Percentiles rank a stretch among this genome's conserved stretches.
These are phyloP conservation scores for Mastacembelus armatus DNA, from an alignment of 2,797 vertebrate genomes.

Conservation along the genomic window DNA sequence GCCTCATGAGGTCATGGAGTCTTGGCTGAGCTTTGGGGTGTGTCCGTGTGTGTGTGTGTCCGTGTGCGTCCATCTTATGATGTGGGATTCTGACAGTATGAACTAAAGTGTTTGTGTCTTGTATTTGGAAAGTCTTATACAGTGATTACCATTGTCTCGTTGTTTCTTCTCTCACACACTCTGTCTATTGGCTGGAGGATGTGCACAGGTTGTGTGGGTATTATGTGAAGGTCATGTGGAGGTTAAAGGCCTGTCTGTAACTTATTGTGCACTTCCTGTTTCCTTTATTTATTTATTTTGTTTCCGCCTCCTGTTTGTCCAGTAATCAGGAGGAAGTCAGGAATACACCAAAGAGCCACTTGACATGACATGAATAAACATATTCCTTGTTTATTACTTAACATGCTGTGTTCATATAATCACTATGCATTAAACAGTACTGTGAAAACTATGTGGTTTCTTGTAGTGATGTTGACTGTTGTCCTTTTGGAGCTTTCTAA, in stretches of 20 bases:
- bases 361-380: background rate
- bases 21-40: slow-evolving; percentile 14
- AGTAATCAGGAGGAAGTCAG: slow-evolving; percentile 22
- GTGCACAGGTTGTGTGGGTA: slow-evolving; percentile 18
- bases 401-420: too few relatives aligned
- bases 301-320: slow-evolving; percentile 58
- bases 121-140: slow-evolving; percentile 2
- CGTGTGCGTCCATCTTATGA: slow-evolving; percentile 16
- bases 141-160: background rate
- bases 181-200: slow-evolving; percentile 4
- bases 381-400: too few relatives aligned
- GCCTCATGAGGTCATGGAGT: slow-evolving; percentile 45
- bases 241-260: slow-evolving; percentile 24
- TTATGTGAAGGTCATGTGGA: slow-evolving; percentile 17
- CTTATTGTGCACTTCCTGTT: slow-evolving; percentile 51
- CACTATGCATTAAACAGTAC: too few relatives aligned
- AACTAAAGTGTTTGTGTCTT: slow-evolving; percentile 18
- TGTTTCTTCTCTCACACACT: background rate
- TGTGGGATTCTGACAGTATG: slow-evolving; percentile 20
- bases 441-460: too few relatives aligned
- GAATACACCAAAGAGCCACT: slow-evolving; percentile 3
- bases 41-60: slow-evolving; percentile 19
- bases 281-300: slow-evolving; percentile 29
- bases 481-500: too few relatives aligned
- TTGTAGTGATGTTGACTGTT: too few relatives aligned